These are phyloP conservation scores for Grallaria varia DNA, from an alignment of 2,113 vertebrate species.

Conservation along the genomic window DNA sequence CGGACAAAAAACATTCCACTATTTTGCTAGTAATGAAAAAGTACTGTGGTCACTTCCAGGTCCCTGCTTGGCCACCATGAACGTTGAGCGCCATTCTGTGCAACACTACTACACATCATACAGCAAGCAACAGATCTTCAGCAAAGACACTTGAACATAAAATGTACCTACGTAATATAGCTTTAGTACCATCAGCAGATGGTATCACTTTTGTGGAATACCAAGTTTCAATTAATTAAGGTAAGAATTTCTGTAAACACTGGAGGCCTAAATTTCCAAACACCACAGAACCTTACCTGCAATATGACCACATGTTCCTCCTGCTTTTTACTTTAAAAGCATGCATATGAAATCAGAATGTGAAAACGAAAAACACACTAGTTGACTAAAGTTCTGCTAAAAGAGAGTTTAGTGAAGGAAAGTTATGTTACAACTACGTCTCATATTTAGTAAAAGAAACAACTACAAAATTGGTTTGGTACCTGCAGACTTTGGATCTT, in stretches of 20 bases:
- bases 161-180: background rate
- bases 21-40: background rate
- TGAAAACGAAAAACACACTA: background rate
- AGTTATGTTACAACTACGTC: background rate
- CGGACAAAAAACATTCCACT: background rate
- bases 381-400: background rate
- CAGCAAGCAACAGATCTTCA: background rate
- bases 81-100: background rate
- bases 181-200: background rate
- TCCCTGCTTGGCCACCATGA: background rate
- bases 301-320: background rate
- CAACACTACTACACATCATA: background rate
- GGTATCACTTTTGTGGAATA: background rate
- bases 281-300: background rate
- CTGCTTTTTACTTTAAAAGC: background rate
- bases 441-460: background rate
- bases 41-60: background rate
- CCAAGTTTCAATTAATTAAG: background rate
- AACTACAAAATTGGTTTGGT: conserved; percentile 3
- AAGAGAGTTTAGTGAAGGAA: background rate
- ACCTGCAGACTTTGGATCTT: conserved; percentile 88
- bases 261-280: background rate
- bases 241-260: background rate
- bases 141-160: background rate
- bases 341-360: background rate